Percentiles rank a stretch among this genome's conserved stretches.
These are phyloP conservation scores for Phyllostomus discolor DNA, from an alignment of 2,113 vertebrate genomes.

Conservation along the genomic window DNA sequence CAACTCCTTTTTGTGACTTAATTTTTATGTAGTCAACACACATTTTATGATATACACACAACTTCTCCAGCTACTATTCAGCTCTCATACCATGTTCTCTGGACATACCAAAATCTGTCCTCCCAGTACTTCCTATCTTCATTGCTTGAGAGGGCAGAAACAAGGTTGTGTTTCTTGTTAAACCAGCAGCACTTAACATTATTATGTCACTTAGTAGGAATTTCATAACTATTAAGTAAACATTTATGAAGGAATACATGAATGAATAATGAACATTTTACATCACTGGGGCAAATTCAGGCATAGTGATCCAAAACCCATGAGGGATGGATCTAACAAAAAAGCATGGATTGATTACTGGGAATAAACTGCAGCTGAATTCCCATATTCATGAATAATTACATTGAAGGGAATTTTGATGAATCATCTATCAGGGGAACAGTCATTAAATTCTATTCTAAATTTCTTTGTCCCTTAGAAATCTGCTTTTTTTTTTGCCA, in stretches of 20 bases:
- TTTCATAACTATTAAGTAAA: constrained; percentile 37
- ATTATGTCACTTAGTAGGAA: not conserved
- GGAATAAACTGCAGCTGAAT: constrained; percentile 15
- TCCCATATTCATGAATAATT: constrained; percentile 25
- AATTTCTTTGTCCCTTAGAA: not conserved
- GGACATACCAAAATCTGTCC: not conserved
- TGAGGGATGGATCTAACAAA: not conserved
- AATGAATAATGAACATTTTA: not conserved
- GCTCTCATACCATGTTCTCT: not conserved
- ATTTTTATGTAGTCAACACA: not conserved
- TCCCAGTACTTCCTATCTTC: not conserved
- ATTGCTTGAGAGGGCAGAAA: not conserved
- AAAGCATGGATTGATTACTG: not conserved
- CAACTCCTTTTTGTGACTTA: not conserved
- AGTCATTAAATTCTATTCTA: not conserved
- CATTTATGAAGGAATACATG: not conserved
- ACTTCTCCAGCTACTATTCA: not conserved
- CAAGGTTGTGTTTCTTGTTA: not conserved
- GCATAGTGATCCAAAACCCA: constrained; percentile 19
- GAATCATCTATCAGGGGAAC: not conserved
- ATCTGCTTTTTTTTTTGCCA: not conserved
- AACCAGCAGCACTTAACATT: not conserved
- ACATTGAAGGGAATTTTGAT: constrained; percentile 29
- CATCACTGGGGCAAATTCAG: not conserved
- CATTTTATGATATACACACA: not conserved